phyloP scores from a whole-genome alignment of 1,140 invertebrate genomes.

The Formica exsecta region DNA sequence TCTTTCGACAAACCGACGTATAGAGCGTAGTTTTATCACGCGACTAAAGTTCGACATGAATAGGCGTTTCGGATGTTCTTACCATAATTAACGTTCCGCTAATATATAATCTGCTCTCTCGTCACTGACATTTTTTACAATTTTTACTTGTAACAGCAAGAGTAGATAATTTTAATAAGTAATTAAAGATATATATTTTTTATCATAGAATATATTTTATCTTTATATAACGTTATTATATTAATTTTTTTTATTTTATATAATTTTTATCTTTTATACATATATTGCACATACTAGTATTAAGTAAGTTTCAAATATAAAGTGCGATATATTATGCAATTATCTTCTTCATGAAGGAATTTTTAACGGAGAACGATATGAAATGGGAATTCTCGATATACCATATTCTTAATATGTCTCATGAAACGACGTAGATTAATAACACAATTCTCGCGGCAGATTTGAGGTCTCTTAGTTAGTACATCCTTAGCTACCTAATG shows the following conservation, averaged over 20 bases:
- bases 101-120: background rate
- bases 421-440: conserved; percentile 42
- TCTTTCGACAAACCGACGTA: conserved; percentile 51
- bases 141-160: background rate
- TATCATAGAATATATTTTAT: background rate
- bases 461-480: conserved; percentile 47
- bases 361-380: background rate
- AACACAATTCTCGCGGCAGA: conserved; percentile 50
- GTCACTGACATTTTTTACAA: background rate
- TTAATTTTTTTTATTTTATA: conserved; percentile 2
- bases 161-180: background rate
- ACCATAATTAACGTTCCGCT: conserved; percentile 30
- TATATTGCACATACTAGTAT: background rate
- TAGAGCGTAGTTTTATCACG: conserved; percentile 29
- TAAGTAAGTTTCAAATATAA: background rate
- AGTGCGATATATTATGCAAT: background rate
- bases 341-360: background rate
- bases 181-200: background rate
- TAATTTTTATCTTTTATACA: background rate
- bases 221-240: background rate
- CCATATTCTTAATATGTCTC: conserved; percentile 29
- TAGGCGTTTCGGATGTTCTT: conserved; percentile 31
- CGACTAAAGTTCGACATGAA: conserved; percentile 33
- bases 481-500: conserved; percentile 51
- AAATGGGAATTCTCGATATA: conserved; percentile 37